Conservation (phyloP, 2,797 vertebrate species). For the Acanthurus leucopareius region DNA sequence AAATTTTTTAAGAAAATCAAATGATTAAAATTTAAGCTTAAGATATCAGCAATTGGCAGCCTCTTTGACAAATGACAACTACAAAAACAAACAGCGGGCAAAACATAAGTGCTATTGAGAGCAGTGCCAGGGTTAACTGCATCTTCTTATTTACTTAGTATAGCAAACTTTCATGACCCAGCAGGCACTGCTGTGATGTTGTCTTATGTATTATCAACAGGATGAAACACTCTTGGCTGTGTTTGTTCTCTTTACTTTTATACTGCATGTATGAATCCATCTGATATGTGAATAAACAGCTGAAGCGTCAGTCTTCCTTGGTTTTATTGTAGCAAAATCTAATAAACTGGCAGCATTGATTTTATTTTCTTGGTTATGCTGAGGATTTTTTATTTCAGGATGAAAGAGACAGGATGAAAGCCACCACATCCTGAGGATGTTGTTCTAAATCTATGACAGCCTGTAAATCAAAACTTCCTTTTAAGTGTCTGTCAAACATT, state of each 20-base stretch:
- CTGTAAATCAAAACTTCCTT: conserved; percentile 65
- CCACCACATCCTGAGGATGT: conserved; percentile 41
- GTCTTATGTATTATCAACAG: conserved; percentile 17
- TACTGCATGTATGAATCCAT: not conserved
- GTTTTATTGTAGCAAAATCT: conserved; percentile 14
- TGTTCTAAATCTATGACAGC: conserved; percentile 43
- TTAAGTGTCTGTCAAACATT: conserved; percentile 59
- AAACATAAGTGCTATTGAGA: conserved; percentile 27
- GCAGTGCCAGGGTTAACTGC: conserved; percentile 45
- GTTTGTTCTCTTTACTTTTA: not conserved
- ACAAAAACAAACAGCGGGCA: not conserved
- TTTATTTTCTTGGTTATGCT: not conserved
- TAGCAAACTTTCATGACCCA: conserved; percentile 29
- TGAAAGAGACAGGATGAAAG: conserved; percentile 54
- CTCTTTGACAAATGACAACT: no score
- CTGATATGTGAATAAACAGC: not conserved
- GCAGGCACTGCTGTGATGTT: conserved; percentile 23
- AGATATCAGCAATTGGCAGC: no score
- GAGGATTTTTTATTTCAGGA: conserved; percentile 27
- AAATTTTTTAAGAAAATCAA: no score
- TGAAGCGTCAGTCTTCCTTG: conserved; percentile 5
- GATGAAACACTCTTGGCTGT: not conserved
- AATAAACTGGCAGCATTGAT: conserved; percentile 11
- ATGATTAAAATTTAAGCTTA: no score
- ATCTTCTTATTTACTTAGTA: conserved; percentile 53